phyloP scores from a whole-genome alignment of 2,797 vertebrate genomes.

The Lycodopsis pacificus region DNA sequence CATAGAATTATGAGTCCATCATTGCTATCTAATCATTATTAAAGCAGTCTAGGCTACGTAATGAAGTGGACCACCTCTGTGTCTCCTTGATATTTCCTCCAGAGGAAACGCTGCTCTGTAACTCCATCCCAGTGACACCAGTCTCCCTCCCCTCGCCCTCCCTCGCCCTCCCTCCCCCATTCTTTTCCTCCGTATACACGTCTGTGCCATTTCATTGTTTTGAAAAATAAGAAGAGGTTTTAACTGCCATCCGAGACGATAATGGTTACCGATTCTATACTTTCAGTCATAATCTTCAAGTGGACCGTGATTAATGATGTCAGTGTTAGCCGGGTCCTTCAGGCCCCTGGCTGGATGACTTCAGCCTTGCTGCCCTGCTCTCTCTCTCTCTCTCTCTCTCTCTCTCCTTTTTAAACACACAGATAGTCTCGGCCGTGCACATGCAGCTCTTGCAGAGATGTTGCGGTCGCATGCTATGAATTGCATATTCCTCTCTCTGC shows the following conservation, averaged over 20 bases:
- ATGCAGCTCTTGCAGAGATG: constrained; percentile 41
- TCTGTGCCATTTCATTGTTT: constrained; percentile 77
- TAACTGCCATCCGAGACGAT: constrained; percentile 87
- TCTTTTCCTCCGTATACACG: constrained; percentile 8
- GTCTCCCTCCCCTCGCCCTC: constrained; percentile 8
- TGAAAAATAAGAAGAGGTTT: constrained; percentile 86
- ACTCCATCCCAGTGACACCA: constrained; percentile 62
- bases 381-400: constrained; percentile 58
- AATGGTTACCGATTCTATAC: constrained; percentile 89
- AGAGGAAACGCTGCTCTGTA: constrained; percentile 45
- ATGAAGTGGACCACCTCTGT: constrained; percentile 41
- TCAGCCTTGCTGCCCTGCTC: constrained; percentile 78
- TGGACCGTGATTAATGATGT: constrained; percentile 91
- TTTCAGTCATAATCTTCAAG: constrained; percentile 93
- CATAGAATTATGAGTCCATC: not conserved
- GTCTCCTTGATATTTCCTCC: constrained; percentile 54
- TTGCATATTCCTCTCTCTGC: constrained; percentile 44
- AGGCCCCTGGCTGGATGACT: constrained; percentile 83
- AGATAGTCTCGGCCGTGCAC: not conserved
- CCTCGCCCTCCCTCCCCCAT: not conserved
- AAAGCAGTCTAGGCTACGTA: not conserved
- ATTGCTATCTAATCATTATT: constrained; percentile 8
- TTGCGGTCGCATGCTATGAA: constrained; percentile 60
- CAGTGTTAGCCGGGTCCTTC: constrained; percentile 73
- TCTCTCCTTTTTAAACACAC: constrained; percentile 37